These are phyloP conservation scores for Mirza zaza DNA, from an alignment of 2,113 vertebrate genomes.

Conservation along the genomic window DNA sequence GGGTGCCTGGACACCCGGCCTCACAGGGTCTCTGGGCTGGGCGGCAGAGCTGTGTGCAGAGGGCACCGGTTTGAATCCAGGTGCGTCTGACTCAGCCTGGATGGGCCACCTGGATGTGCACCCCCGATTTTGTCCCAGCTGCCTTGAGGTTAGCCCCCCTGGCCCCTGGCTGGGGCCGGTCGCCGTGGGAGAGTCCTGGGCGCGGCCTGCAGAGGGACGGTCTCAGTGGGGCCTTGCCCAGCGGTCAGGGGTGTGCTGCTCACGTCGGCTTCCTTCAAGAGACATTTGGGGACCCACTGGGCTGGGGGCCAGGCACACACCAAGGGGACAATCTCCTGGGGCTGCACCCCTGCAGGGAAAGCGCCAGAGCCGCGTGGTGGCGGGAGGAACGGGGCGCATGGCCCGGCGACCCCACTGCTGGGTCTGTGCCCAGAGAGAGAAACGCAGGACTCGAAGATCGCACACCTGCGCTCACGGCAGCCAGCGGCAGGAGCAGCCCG, in stretches of 20 bases:
- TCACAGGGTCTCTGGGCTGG: background rate
- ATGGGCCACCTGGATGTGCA: background rate
- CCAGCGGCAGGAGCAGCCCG: background rate
- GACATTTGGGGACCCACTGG: background rate
- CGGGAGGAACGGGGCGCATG: fast-evolving
- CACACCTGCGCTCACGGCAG: background rate
- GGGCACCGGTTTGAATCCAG: background rate
- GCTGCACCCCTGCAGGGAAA: too few relatives aligned
- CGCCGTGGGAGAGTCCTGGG: background rate
- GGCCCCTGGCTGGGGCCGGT: background rate
- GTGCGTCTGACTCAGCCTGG: background rate
- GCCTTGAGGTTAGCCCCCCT: background rate
- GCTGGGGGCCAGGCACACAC: background rate
- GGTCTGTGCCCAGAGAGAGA: background rate
- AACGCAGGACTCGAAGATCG: background rate
- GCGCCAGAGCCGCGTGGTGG: fast-evolving
- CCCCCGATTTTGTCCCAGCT: background rate
- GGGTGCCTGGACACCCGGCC: background rate
- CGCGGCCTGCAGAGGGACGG: background rate
- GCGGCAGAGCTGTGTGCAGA: background rate
- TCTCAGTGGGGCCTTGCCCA: background rate
- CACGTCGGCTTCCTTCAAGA: background rate
- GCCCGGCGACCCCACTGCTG: background rate
- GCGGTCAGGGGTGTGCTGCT: background rate
- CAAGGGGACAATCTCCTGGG: background rate